Conservation (phyloP, 2,888 invertebrate genomes). For the Nomada fabriciana region DNA sequence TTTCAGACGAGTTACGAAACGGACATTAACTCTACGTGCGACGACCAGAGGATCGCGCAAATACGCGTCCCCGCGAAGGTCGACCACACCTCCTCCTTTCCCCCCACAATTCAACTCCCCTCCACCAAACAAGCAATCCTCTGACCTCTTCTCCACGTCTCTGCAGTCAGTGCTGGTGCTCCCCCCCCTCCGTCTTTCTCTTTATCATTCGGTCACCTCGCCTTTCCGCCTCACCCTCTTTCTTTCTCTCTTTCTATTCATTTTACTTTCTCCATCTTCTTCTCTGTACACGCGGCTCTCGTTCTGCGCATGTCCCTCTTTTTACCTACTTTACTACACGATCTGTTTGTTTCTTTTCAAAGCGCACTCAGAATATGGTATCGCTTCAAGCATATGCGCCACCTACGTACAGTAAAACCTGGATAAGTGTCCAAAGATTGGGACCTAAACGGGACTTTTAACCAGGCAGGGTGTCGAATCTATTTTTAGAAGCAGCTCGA, state of each 20-base stretch:
- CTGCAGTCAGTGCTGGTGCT: not conserved
- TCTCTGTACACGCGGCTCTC: not conserved
- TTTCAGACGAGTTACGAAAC: slow-evolving; percentile 26
- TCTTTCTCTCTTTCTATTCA: not conserved
- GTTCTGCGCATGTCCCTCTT: slow-evolving; percentile 4
- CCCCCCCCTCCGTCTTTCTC: slow-evolving; percentile 7
- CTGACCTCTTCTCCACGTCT: slow-evolving; percentile 16
- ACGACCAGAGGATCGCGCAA: slow-evolving; percentile 32
- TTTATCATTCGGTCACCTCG: not conserved
- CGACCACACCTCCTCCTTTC: slow-evolving; percentile 74
- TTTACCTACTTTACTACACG: slow-evolving; percentile 6
- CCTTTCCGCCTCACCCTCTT: not conserved
- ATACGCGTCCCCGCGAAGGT: slow-evolving; percentile 78
- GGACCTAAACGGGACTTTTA: too few relatives aligned
- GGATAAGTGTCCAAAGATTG: too few relatives aligned
- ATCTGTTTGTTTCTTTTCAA: slow-evolving; percentile 30
- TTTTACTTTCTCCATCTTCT: slow-evolving; percentile 5
- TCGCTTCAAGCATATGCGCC: slow-evolving; percentile 11
- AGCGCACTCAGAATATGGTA: slow-evolving; percentile 15
- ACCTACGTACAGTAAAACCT: too few relatives aligned
- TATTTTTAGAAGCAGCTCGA: too few relatives aligned
- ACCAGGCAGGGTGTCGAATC: too few relatives aligned
- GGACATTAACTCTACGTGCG: slow-evolving; percentile 40
- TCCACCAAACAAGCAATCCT: slow-evolving; percentile 22
- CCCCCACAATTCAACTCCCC: slow-evolving; percentile 44